Base-by-base conservation (phyloP, 2,888 invertebrate genomes). In the Bhutanitis thaidina region DNA sequence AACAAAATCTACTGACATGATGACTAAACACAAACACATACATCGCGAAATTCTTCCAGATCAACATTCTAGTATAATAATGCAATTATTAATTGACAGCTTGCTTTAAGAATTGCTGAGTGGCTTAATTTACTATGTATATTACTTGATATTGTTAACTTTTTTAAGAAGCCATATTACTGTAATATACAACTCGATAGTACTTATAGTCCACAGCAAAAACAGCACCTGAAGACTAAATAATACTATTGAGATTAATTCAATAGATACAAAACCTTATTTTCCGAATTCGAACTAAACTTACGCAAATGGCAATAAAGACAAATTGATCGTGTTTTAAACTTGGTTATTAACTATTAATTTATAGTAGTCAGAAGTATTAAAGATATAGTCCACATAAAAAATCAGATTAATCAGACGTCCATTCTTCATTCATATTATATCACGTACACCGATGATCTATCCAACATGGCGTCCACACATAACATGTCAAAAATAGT, bases 1-100 rank as follows among this genome's bases (percentile, higher is more conserved):
- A 65, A 64, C 52, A 49, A 48, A 52, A 39, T 57, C 53, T 44
- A 43, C 46, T 48, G 53, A 55, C 49, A 53, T 49, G 40, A 59
- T 53, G 56, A 54, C 52, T 58, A 52, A 50, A 52, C 50, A 53
- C 49, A 53, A 47, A 53, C 34, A 52, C 15, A 49, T 29, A 47
- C 37, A 32, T 20, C 35, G 45, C 52, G 44, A 51, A 54, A 53
- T 38, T 45, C 49, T 55, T 55, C 50, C 54, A 59, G 52, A 57
- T 51, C 53, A 53, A 54, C 47, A 29, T 47, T 35, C 25, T 29
- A 34, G 27, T 27, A 5, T 0, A 8, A n/a, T 20, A 25, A 48
- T 35, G 36, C 36, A 40, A 38, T 12, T 52, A 27, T 1, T 27
- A 52, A 47, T 52, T 52, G 52, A 52, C 52, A 35, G 2, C 8